These are phyloP conservation scores for Epinotia bilunana DNA, from an alignment of 2,888 invertebrate genomes.

Conservation along the genomic window DNA sequence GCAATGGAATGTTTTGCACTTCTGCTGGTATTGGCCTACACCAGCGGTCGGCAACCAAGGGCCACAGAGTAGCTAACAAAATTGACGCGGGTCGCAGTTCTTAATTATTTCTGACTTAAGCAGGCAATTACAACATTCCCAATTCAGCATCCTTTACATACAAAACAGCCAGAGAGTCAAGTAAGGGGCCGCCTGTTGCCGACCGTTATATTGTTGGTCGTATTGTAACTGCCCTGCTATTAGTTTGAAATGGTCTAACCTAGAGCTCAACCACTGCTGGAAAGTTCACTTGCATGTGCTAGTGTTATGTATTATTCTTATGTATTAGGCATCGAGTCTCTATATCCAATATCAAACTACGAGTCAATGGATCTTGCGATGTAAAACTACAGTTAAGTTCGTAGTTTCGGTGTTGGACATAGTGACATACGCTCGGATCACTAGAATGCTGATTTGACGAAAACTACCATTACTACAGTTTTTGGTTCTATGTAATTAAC, in stretches of 20 bases:
- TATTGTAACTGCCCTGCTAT: background rate
- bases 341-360: slow-evolving; percentile 26
- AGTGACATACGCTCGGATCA: slow-evolving; percentile 13
- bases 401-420: slow-evolving; percentile 17
- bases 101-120: too few relatives aligned
- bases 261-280: background rate
- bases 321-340: slow-evolving; percentile 16
- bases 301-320: slow-evolving; percentile 29
- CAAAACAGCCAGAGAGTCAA: too few relatives aligned
- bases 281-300: background rate
- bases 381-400: slow-evolving; percentile 18
- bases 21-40: too few relatives aligned
- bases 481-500: background rate
- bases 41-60: too few relatives aligned
- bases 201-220: background rate
- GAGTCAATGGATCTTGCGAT: slow-evolving; percentile 26
- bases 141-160: too few relatives aligned
- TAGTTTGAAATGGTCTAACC: background rate
- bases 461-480: background rate
- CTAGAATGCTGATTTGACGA: slow-evolving; percentile 8
- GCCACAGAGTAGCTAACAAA: too few relatives aligned
- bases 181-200: too few relatives aligned
- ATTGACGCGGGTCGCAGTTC: too few relatives aligned
- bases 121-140: too few relatives aligned
- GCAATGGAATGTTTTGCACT: too few relatives aligned